Percentiles rank a stretch among this genome's conserved stretches.
These are phyloP conservation scores for Drosophila suzukii DNA, from an alignment of 1,140 invertebrate genomes.

Conservation along the genomic window DNA sequence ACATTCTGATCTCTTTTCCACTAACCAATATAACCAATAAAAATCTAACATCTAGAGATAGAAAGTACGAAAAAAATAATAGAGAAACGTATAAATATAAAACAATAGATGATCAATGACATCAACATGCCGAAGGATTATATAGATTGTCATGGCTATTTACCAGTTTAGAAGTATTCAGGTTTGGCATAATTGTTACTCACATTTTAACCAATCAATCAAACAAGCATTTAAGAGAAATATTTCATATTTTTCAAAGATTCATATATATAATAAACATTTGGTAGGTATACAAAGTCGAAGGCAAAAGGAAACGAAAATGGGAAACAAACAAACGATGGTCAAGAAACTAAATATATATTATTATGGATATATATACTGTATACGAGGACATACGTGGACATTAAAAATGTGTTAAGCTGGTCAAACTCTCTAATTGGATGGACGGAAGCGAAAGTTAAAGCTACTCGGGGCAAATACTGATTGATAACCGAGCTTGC, in stretches of 20 bases:
- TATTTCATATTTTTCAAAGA: slow-evolving; percentile 76
- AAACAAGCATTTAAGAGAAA: slow-evolving; percentile 84
- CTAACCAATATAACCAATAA: background rate
- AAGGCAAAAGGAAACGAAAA: slow-evolving; percentile 55
- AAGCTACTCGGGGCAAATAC: slow-evolving; percentile 13
- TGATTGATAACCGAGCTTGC: slow-evolving; percentile 45
- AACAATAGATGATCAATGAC: slow-evolving; percentile 48
- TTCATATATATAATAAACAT: slow-evolving; percentile 52
- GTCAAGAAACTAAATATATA: slow-evolving; percentile 53
- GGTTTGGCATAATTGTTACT: slow-evolving; percentile 81
- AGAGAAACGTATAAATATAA: background rate
- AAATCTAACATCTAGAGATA: slow-evolving; percentile 40
- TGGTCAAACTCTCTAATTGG: slow-evolving; percentile 2
- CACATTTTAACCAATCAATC: slow-evolving; percentile 84
- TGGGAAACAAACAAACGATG: slow-evolving; percentile 46
- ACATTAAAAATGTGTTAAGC: slow-evolving; percentile 2
- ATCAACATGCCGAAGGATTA: slow-evolving; percentile 67
- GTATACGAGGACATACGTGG: slow-evolving; percentile 1
- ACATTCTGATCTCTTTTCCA: background rate
- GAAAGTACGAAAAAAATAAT: slow-evolving; percentile 6
- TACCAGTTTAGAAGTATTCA: slow-evolving; percentile 67
- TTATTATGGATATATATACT: slow-evolving; percentile 34
- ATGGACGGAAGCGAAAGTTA: slow-evolving; percentile 21
- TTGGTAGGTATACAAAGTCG: slow-evolving; percentile 34
- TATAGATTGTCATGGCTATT: slow-evolving; percentile 52